Evolutionary conservation across 1,140 invertebrate genomes (phyloP).

Genomic region (Diplogasteroides magnus): DNA sequence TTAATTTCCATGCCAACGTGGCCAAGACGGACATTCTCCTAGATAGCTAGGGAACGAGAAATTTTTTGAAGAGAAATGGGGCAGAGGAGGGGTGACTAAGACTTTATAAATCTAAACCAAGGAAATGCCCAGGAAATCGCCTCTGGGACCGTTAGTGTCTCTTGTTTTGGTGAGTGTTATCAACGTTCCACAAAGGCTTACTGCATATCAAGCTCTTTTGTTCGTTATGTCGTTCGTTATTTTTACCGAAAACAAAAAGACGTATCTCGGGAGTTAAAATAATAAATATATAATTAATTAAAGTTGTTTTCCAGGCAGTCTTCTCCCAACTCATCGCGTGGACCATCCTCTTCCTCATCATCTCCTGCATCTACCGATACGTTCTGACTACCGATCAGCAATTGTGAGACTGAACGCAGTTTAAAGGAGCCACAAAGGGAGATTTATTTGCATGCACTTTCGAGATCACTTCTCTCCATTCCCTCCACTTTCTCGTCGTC

Average conservation of each 20-base stretch:
- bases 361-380: slow-evolving; percentile 82
- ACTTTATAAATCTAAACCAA: too few species aligned
- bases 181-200: too few species aligned
- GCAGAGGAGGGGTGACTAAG: too few species aligned
- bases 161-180: too few species aligned
- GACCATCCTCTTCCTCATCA: slow-evolving; percentile 74
- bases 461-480: neutral
- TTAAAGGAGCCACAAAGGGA: too few species aligned
- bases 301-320: slow-evolving; percentile 62
- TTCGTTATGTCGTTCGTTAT: neutral
- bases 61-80: too few species aligned
- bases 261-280: neutral
- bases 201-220: neutral
- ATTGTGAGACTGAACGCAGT: slow-evolving; percentile 16
- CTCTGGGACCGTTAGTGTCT: too few species aligned
- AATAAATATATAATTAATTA: neutral
- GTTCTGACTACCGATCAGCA: slow-evolving; percentile 60
- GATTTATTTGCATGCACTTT: neutral
- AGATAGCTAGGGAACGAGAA: too few species aligned
- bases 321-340: slow-evolving; percentile 87
- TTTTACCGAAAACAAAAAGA: neutral
- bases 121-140: too few species aligned
- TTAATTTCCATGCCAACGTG: too few species aligned
- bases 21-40: too few species aligned
- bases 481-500: too few species aligned